phyloP scores from a whole-genome alignment of 2,888 invertebrate species.

The Tupiocoris notatus region DNA sequence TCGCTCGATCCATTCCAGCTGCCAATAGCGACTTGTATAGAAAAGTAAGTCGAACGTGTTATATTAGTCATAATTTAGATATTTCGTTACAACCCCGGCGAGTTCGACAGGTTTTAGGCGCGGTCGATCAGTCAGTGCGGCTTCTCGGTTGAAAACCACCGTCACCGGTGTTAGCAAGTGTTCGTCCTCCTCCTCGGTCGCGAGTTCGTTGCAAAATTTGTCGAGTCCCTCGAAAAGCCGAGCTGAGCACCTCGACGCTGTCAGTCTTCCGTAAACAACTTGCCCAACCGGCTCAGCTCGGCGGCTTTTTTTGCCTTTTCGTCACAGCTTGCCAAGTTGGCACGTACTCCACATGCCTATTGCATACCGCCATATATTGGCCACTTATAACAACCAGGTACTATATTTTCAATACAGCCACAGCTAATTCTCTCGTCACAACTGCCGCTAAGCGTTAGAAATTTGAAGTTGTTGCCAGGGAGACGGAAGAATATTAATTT shows the following conservation, averaged over 20 bases:
- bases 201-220: slow-evolving; percentile 24
- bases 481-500: too few relatives aligned
- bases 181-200: slow-evolving; percentile 15
- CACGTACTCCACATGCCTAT: slow-evolving; percentile 33
- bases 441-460: too few relatives aligned
- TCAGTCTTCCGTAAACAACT: slow-evolving; percentile 33
- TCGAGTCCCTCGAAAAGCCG: neutral
- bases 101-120: neutral
- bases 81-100: too few relatives aligned
- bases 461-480: too few relatives aligned
- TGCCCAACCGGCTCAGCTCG: slow-evolving; percentile 13
- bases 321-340: neutral
- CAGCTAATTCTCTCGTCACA: too few relatives aligned
- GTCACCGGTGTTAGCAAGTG: neutral
- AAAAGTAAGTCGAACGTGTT: too few relatives aligned
- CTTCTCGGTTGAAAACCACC: too few relatives aligned
- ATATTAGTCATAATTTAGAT: too few relatives aligned
- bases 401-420: slow-evolving; percentile 4
- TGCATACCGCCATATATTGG: slow-evolving; percentile 37
- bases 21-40: too few relatives aligned
- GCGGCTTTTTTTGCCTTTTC: slow-evolving; percentile 2
- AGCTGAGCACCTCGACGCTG: neutral
- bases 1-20: too few relatives aligned
- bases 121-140: too few relatives aligned
- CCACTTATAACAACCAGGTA: slow-evolving; percentile 33